Conservation (phyloP, 1,140 invertebrate genomes). For the Cotesia chilonis region DNA sequence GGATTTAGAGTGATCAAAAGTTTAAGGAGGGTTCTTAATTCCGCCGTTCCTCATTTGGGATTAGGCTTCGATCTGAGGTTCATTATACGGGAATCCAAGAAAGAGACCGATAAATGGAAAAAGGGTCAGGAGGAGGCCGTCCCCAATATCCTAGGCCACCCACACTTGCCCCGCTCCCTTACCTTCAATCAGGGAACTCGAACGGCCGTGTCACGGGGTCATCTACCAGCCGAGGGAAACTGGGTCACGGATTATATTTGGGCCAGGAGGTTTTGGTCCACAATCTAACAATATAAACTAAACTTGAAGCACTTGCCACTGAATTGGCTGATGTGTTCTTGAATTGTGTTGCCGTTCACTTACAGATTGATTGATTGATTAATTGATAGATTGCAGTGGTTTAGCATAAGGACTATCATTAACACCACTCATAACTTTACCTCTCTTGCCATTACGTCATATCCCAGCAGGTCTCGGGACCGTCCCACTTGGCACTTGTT, state of each 20-base stretch:
- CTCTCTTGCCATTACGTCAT: conserved; percentile 70
- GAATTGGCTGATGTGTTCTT: too few relatives aligned
- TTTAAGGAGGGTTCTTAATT: not conserved
- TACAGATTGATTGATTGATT: too few relatives aligned
- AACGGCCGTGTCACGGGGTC: conserved; percentile 57
- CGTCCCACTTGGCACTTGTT: conserved; percentile 50
- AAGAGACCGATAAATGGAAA: not conserved
- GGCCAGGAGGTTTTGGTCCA: conserved; percentile 47
- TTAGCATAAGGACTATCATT: too few relatives aligned
- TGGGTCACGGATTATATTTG: conserved; percentile 56
- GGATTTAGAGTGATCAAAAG: conserved; percentile 29
- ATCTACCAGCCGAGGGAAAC: conserved; percentile 53
- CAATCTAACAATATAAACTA: not conserved
- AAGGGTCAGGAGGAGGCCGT: conserved; percentile 21
- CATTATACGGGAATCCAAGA: not conserved
- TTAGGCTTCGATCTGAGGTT: not conserved
- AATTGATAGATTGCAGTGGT: too few relatives aligned
- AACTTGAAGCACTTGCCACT: too few relatives aligned
- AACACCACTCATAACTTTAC: conserved; percentile 45
- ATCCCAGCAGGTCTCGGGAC: conserved; percentile 64
- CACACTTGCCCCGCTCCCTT: conserved; percentile 19
- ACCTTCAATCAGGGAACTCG: conserved; percentile 43
- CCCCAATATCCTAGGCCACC: conserved; percentile 35
- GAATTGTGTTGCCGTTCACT: too few relatives aligned
- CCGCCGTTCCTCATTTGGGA: not conserved